These are phyloP conservation scores for Amblyjoppa proteus DNA, from an alignment of 2,888 invertebrate species.

Conservation along the genomic window DNA sequence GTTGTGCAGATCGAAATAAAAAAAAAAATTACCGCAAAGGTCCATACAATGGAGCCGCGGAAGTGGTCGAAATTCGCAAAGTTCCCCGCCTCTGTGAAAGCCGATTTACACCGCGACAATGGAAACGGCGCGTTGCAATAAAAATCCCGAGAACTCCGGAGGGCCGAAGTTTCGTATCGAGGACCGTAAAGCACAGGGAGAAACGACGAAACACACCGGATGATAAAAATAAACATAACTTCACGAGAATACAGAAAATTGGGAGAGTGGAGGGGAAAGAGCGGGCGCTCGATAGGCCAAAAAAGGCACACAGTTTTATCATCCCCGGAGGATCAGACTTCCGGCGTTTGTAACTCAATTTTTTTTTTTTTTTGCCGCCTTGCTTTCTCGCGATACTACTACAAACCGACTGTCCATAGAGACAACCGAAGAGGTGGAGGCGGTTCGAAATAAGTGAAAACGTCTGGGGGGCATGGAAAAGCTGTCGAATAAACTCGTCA, in stretches of 20 bases:
- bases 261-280: not conserved
- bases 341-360: conserved; percentile 27
- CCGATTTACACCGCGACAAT: too few relatives aligned
- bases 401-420: not conserved
- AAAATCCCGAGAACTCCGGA: not conserved
- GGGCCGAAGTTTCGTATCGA: conserved; percentile 34
- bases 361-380: not conserved
- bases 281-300: not conserved
- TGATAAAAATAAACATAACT: conserved; percentile 47
- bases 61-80: too few relatives aligned
- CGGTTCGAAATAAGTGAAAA: conserved; percentile 32
- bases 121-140: too few relatives aligned
- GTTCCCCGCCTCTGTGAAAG: too few relatives aligned
- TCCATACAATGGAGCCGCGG: too few relatives aligned
- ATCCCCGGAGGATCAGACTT: conserved; percentile 46
- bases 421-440: conserved; percentile 49
- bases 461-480: conserved; percentile 21
- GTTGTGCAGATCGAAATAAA: too few relatives aligned
- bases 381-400: not conserved
- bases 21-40: too few relatives aligned
- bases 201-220: not conserved
- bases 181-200: not conserved
- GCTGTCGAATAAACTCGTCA: conserved; percentile 7
- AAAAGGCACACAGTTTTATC: conserved; percentile 34
- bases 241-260: conserved; percentile 16